Evolutionary conservation across 1,140 invertebrate genomes (phyloP).

Genomic region (Theocolax elegans): DNA sequence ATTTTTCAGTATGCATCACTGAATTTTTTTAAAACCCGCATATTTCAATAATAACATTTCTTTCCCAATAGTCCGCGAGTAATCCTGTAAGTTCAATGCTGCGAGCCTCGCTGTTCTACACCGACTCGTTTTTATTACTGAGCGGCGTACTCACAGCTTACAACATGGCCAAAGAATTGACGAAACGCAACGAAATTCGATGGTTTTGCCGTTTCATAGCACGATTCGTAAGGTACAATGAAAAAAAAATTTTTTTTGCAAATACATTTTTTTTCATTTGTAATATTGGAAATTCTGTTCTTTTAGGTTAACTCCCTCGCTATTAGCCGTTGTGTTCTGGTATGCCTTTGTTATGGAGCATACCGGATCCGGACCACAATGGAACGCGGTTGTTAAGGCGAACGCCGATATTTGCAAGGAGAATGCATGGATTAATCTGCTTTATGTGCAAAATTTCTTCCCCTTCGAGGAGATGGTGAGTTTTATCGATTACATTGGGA

Average conservation of each 20-base stretch:
- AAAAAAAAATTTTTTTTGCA: too few species aligned
- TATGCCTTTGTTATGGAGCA: constrained; percentile 78
- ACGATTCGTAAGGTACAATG: constrained; percentile 72
- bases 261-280: too few species aligned
- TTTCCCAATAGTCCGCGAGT: constrained; percentile 68
- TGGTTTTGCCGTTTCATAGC: constrained; percentile 70
- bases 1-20: too few species aligned
- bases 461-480: constrained; percentile 78
- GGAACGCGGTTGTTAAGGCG: constrained; percentile 71
- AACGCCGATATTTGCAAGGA: constrained; percentile 75
- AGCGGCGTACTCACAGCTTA: constrained; percentile 75
- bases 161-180: constrained; percentile 69
- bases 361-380: constrained; percentile 75
- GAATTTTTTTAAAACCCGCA: too few species aligned
- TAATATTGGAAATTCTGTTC: constrained; percentile 31
- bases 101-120: constrained; percentile 73
- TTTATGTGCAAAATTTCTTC: constrained; percentile 79
- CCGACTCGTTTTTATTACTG: constrained; percentile 74
- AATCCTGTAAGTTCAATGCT: constrained; percentile 70
- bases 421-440: constrained; percentile 77
- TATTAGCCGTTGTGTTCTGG: constrained; percentile 75
- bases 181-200: constrained; percentile 67
- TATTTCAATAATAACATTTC: too few species aligned
- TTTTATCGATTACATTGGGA: too few species aligned
- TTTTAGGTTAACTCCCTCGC: constrained; percentile 72